Evolutionary conservation across 2,888 invertebrate genomes (phyloP).

Genomic region (Antheraea yamamai): DNA sequence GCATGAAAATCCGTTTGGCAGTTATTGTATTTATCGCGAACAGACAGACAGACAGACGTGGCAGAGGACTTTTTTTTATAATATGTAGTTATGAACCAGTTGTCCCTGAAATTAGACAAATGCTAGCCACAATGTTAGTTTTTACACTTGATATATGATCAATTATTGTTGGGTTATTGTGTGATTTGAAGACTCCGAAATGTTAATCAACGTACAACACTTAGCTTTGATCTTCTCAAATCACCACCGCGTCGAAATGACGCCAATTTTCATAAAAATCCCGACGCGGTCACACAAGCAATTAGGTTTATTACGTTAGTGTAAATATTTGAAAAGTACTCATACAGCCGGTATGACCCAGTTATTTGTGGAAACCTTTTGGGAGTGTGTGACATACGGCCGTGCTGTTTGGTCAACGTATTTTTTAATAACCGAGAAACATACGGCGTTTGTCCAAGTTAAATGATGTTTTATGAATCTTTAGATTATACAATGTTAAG

Average conservation of each 20-base stretch:
- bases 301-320: slow-evolving; percentile 11
- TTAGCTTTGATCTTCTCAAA: neutral
- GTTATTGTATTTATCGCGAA: no score
- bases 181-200: neutral
- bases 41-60: no score
- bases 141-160: no score
- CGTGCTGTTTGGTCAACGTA: neutral
- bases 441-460: neutral
- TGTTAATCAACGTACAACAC: neutral
- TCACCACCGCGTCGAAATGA: neutral
- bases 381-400: slow-evolving; percentile 11
- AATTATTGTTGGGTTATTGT: neutral
- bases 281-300: neutral
- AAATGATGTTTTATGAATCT: no score
- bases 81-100: no score
- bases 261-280: neutral
- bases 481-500: no score
- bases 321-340: slow-evolving; percentile 14
- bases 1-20: no score
- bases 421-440: neutral
- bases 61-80: no score
- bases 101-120: no score
- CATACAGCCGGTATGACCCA: slow-evolving; percentile 6
- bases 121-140: no score
- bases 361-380: slow-evolving; percentile 10